Evolutionary conservation across 2,113 vertebrate species (phyloP), one percentile per base, ranked within the genome.

Genomic region (Macrotis lagotis): DNA sequence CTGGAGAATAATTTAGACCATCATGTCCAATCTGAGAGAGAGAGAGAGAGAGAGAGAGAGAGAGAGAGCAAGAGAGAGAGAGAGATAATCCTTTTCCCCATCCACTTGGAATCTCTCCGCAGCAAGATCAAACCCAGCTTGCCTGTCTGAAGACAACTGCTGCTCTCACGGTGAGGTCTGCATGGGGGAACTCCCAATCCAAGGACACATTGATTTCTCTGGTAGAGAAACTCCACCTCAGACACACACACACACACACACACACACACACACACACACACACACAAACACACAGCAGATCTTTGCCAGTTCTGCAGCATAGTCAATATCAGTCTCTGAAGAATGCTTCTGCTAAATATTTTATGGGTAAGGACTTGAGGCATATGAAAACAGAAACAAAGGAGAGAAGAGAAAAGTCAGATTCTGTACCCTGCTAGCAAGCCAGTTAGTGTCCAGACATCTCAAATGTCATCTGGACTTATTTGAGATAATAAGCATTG

Each of bases 401-500:
- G 48, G 31, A 48, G 50, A 25, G n/a, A 31, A 95, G 91, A 95
- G 97, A 48, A 94, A 92, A 96, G 91, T 94, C 95, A 97, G 97
- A 97, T 97, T 92, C 93, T 92, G 51, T 53, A 2, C 90, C 95
- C 96, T 94, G 92, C 95, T 96, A 96, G 96, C 97, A 98, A 93
- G 92, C 97, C 98, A 97, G 3, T 97, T 96, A 96, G 53, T 92
- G 96, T 96, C 9, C 96, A 96, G 97, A 92, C 97, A 94, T 94
- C 97, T 97, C 98, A 96, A 91, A 96, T 96, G 96, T 97, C 98
- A 91, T 90, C 94, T 22, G 3, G 66, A 25, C 96, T 98, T 94
- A 96, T 97, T 96, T 98, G 97, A 96, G 96, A 93, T 98, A 98
- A 96, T 97, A 97, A 97, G 96, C 93, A 55, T 96, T 97, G 96